Evolutionary conservation across 2,113 vertebrate species (phyloP).

Genomic region (Odontesthes bonariensis): DNA sequence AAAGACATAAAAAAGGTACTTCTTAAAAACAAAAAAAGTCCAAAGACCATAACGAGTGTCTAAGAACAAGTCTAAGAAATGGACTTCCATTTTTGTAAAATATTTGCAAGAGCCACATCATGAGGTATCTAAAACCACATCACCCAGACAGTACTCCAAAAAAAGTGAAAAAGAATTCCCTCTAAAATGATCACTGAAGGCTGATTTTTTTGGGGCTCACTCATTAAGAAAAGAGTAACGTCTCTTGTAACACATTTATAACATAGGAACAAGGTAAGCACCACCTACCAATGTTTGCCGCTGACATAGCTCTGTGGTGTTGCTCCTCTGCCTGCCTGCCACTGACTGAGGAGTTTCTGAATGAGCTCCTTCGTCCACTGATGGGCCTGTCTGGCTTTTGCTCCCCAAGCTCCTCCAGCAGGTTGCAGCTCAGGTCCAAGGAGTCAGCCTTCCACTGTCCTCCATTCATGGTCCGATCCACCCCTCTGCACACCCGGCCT

Average conservation of each 20-base stretch:
- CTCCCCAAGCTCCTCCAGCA: slow-evolving; percentile 74
- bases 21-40: neutral
- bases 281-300: slow-evolving; percentile 56
- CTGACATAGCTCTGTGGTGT: slow-evolving; percentile 32
- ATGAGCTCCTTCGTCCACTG: slow-evolving; percentile 86
- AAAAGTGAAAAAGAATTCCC: neutral
- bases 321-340: slow-evolving; percentile 56
- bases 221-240: neutral
- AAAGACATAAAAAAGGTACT: neutral
- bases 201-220: neutral
- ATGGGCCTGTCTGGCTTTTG: slow-evolving; percentile 73
- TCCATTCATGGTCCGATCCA: slow-evolving; percentile 53
- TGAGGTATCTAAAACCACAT: too few relatives aligned
- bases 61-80: too few relatives aligned
- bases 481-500: slow-evolving; percentile 66
- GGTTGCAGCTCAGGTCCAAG: slow-evolving; percentile 71
- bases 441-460: slow-evolving; percentile 67
- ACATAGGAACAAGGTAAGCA: neutral
- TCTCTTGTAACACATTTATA: neutral
- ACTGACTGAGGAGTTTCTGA: slow-evolving; percentile 37
- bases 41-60: too few relatives aligned
- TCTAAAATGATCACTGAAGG: neutral
- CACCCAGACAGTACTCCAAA: too few relatives aligned
- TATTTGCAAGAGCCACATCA: too few relatives aligned
- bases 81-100: too few relatives aligned